Percentiles rank a stretch among this genome's conserved stretches.
Evolutionary conservation across 1,140 invertebrate genomes (phyloP).

Genomic region (Ceratosolen solmsi): DNA sequence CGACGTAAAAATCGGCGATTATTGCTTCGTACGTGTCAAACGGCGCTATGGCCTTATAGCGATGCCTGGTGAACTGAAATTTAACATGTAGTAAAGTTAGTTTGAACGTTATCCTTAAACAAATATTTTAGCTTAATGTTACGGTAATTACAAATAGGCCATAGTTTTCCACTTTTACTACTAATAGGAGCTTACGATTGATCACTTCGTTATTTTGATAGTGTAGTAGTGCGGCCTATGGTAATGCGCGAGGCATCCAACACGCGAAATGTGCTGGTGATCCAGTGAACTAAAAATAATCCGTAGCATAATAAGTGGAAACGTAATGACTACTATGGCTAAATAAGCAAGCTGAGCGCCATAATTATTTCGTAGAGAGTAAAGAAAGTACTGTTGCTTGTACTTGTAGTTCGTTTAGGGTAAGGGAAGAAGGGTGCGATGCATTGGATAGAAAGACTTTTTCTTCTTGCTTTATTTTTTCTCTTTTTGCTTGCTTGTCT

Average conservation of each 20-base stretch:
- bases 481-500: too few relatives aligned
- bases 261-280: constrained; percentile 3
- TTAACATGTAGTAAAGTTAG: too few relatives aligned
- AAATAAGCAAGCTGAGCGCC: neutral
- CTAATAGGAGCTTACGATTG: neutral
- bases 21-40: too few relatives aligned
- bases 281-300: neutral
- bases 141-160: neutral
- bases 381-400: neutral
- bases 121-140: neutral
- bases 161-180: neutral
- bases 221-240: neutral
- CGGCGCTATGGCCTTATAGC: too few relatives aligned
- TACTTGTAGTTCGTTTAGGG: neutral
- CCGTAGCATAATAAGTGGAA: neutral
- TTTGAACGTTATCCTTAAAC: too few relatives aligned
- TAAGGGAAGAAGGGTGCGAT: neutral
- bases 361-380: neutral
- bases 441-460: too few relatives aligned
- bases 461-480: too few relatives aligned
- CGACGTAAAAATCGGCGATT: too few relatives aligned
- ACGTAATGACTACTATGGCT: neutral
- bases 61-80: too few relatives aligned
- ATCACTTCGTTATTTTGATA: neutral
- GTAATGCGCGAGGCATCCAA: neutral